phyloP scores from a whole-genome alignment of 2,113 vertebrate species.

The Miniopterus natalensis region DNA sequence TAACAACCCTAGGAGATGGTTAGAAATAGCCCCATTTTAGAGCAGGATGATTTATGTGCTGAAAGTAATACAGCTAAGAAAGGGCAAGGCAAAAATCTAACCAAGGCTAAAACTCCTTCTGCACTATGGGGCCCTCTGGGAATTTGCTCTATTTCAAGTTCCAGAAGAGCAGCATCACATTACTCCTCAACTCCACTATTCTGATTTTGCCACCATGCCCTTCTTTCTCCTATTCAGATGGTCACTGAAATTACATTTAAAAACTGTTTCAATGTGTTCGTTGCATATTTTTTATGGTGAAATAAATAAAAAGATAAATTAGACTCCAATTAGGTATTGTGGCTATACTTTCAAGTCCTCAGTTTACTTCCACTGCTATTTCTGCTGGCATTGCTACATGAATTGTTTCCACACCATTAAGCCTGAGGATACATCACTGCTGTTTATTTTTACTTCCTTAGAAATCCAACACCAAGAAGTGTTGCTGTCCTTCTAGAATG shows the following conservation, averaged over 20 bases:
- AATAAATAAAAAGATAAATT: not conserved
- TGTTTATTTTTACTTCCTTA: not conserved
- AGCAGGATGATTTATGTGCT: not conserved
- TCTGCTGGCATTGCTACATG: not conserved
- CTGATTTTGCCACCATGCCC: not conserved
- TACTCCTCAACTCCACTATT: not conserved
- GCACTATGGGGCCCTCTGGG: not conserved
- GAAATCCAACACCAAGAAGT: not conserved
- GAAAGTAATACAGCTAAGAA: not conserved
- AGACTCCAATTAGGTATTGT: not conserved
- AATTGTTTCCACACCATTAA: not conserved
- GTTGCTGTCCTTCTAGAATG: not conserved
- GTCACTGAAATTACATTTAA: not conserved
- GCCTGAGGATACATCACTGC: not conserved
- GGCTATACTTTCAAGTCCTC: not conserved
- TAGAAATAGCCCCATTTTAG: not conserved
- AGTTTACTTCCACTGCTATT: not conserved
- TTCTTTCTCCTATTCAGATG: conserved; percentile 11
- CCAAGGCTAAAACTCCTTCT: not conserved
- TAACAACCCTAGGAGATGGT: not conserved
- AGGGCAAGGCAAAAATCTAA: not conserved
- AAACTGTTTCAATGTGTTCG: not conserved
- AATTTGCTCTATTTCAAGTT: not conserved
- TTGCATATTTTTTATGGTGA: not conserved
- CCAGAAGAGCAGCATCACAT: not conserved